These are phyloP conservation scores for Zaprionus ghesquierei DNA, from an alignment of 1,140 invertebrate species.

Conservation along the genomic window DNA sequence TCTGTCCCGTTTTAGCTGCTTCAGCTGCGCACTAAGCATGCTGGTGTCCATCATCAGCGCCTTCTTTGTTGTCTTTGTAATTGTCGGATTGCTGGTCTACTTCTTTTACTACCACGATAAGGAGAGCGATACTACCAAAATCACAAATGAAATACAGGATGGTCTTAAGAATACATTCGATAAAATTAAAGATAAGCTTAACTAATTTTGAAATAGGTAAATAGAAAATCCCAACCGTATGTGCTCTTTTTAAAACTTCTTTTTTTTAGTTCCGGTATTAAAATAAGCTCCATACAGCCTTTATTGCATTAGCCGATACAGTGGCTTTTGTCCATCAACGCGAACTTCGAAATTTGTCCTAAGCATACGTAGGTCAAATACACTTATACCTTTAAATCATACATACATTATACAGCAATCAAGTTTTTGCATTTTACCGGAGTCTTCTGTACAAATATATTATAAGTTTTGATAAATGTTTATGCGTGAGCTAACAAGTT, in stretches of 20 bases:
- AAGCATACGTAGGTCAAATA: not conserved
- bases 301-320: not conserved
- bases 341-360: slow-evolving; percentile 1
- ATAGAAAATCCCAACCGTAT: not conserved
- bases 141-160: slow-evolving; percentile 48
- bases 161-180: slow-evolving; percentile 40
- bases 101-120: slow-evolving; percentile 67
- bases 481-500: slow-evolving; percentile 5
- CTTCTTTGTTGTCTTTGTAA: slow-evolving; percentile 67
- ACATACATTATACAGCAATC: not conserved
- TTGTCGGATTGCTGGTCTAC: slow-evolving; percentile 64
- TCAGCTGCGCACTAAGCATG: slow-evolving; percentile 69
- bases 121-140: slow-evolving; percentile 48
- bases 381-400: not conserved
- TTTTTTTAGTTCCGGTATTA: not conserved
- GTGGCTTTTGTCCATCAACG: not conserved
- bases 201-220: slow-evolving; percentile 18
- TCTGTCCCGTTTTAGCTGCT: slow-evolving; percentile 58
- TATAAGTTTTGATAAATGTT: slow-evolving; percentile 35
- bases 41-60: slow-evolving; percentile 67
- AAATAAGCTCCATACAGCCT: not conserved
- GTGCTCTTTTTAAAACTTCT: not conserved
- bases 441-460: slow-evolving; percentile 12
- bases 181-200: slow-evolving; percentile 51
- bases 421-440: slow-evolving; percentile 19